phyloP scores from a whole-genome alignment of 2,113 vertebrate species.

The Datnioides undecimradiatus region DNA sequence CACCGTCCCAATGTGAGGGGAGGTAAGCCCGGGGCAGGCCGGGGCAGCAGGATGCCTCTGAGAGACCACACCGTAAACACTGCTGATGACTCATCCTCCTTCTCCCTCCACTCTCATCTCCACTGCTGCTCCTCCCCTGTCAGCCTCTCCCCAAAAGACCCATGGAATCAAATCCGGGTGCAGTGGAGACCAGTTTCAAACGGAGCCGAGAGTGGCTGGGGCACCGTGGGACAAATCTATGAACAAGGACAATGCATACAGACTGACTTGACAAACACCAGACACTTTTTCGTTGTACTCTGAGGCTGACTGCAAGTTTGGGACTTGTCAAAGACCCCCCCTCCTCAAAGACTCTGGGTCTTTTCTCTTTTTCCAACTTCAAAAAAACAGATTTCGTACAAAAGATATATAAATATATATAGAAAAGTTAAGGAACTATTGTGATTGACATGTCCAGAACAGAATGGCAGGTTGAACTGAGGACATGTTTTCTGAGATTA shows the following conservation, averaged over 20 bases:
- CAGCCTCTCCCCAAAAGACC: constrained; percentile 48
- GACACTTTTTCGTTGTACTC: constrained; percentile 79
- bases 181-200: constrained; percentile 41
- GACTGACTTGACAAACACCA: constrained; percentile 75
- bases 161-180: constrained; percentile 38
- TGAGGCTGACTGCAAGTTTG: constrained; percentile 73
- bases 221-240: constrained; percentile 43
- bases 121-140: constrained; percentile 40
- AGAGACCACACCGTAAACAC: constrained; percentile 73
- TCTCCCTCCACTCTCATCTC: constrained; percentile 31
- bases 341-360: constrained; percentile 78
- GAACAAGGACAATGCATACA: constrained; percentile 57
- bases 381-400: constrained; percentile 83
- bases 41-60: constrained; percentile 46
- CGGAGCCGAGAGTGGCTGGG: constrained; percentile 35
- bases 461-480: constrained; percentile 71
- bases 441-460: constrained; percentile 75
- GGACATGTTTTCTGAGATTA: constrained; percentile 82
- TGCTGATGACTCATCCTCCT: constrained; percentile 68
- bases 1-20: constrained; percentile 49
- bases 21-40: constrained; percentile 34
- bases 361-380: constrained; percentile 78
- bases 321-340: constrained; percentile 72
- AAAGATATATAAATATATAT: constrained; percentile 85
- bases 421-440: constrained; percentile 83